Percentiles rank a stretch among this genome's conserved stretches.
These are phyloP conservation scores for Nibea coibor DNA, from an alignment of 2,113 vertebrate genomes.

Conservation along the genomic window DNA sequence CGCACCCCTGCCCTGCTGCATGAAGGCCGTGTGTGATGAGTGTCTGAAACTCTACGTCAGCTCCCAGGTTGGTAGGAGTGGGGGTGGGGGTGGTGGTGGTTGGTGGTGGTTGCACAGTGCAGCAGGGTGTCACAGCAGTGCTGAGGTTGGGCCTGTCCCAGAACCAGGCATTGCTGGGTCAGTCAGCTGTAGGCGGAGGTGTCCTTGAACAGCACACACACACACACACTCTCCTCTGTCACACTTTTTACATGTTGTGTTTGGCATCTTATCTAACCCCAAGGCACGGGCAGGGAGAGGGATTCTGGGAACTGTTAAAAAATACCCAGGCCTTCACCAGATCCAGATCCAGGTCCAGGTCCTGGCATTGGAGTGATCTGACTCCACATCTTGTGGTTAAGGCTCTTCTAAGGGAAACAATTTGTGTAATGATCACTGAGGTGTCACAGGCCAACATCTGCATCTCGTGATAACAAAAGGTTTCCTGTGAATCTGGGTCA, in stretches of 20 bases:
- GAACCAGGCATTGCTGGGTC: constrained; percentile 11
- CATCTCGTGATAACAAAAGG: constrained; percentile 29
- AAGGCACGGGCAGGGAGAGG: background rate
- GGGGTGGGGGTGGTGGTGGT: background rate
- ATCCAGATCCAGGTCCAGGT: background rate
- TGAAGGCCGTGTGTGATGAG: constrained; percentile 94
- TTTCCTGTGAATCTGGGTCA: constrained; percentile 49
- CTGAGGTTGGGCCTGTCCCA: constrained; percentile 1
- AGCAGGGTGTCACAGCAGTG: constrained; percentile 7
- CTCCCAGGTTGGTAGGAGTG: constrained; percentile 87
- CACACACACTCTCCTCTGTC: background rate
- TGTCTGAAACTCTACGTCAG: constrained; percentile 94
- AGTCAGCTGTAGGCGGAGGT: constrained; percentile 33
- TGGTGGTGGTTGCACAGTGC: background rate
- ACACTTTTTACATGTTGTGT: constrained; percentile 12
- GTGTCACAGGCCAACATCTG: constrained; percentile 16
- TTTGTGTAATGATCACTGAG: background rate
- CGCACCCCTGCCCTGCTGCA: constrained; percentile 92
- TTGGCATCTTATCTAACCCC: constrained; percentile 4
- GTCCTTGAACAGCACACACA: constrained; percentile 17
- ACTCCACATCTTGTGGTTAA: constrained; percentile 8
- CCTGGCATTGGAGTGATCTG: background rate
- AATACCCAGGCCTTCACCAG: background rate
- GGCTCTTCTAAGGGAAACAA: background rate
- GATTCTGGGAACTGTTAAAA: background rate